phyloP scores from a whole-genome alignment of 2,888 invertebrate species.

The Oscheius sp. region DNA sequence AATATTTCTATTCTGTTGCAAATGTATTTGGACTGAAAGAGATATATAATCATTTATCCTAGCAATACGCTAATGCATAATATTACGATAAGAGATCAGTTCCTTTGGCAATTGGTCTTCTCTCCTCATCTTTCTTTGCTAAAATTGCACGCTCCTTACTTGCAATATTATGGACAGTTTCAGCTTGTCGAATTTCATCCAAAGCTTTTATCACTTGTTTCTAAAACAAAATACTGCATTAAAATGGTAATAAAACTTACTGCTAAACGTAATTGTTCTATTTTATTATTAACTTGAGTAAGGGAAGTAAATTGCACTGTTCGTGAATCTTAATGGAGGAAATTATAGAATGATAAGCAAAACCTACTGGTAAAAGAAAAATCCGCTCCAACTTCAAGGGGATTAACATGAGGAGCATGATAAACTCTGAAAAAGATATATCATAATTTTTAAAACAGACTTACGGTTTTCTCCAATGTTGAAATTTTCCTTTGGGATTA shows the following conservation, averaged over 20 bases:
- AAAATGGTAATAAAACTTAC: constrained; percentile 37
- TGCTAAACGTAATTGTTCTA: constrained; percentile 65
- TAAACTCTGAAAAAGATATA: constrained; percentile 55
- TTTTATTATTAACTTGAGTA: constrained; percentile 54
- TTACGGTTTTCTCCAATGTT: constrained; percentile 62
- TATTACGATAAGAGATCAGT: not conserved
- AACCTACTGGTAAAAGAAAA: constrained; percentile 58
- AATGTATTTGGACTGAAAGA: not conserved
- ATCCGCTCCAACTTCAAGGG: constrained; percentile 64
- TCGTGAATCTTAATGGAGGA: constrained; percentile 48
- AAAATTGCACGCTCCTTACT: not conserved
- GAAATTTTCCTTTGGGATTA: constrained; percentile 44
- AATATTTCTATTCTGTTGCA: not conserved
- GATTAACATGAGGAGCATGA: constrained; percentile 56
- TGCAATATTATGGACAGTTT: not conserved
- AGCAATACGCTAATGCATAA: not conserved
- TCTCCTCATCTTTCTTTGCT: not conserved
- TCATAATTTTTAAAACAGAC: constrained; percentile 27
- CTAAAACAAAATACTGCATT: not conserved
- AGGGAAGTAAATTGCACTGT: constrained; percentile 56
- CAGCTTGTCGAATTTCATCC: constrained; percentile 1
- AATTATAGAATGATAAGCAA: not conserved
- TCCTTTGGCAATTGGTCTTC: not conserved
- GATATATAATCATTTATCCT: not conserved
- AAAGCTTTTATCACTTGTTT: not conserved